Percentiles rank a stretch among this genome's conserved stretches.
Evolutionary conservation across 2,888 invertebrate genomes (phyloP).

Genomic region (Carcina quercana): DNA sequence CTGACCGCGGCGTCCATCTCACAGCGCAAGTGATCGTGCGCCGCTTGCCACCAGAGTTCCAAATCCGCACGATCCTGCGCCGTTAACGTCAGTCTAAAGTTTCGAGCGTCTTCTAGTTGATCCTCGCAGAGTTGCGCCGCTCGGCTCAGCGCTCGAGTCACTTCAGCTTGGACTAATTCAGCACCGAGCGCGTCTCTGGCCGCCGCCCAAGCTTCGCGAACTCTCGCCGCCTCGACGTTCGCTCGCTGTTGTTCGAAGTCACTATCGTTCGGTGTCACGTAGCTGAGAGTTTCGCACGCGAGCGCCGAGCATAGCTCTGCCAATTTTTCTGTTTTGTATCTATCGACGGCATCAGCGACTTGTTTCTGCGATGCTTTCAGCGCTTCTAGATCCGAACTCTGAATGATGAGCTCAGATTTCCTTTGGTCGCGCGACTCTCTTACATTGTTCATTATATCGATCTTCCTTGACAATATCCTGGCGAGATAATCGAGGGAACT

Average conservation of each 20-base stretch:
- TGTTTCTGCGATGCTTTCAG: slow-evolving; percentile 74
- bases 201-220: slow-evolving; percentile 83
- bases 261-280: slow-evolving; percentile 61
- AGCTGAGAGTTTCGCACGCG: slow-evolving; percentile 80
- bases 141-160: slow-evolving; percentile 81
- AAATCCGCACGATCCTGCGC: slow-evolving; percentile 80
- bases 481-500: slow-evolving; percentile 81
- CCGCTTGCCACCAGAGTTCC: slow-evolving; percentile 84
- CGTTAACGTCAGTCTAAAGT: slow-evolving; percentile 76
- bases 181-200: slow-evolving; percentile 84
- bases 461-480: slow-evolving; percentile 82
- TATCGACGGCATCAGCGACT: slow-evolving; percentile 74
- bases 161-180: slow-evolving; percentile 85
- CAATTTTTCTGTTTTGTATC: slow-evolving; percentile 80
- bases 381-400: slow-evolving; percentile 67
- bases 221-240: slow-evolving; percentile 76
- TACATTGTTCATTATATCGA: slow-evolving; percentile 58
- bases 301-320: slow-evolving; percentile 81
- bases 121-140: slow-evolving; percentile 81
- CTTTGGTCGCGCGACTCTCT: slow-evolving; percentile 35
- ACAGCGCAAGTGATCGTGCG: slow-evolving; percentile 79
- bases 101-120: slow-evolving; percentile 69
- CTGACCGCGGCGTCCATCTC: slow-evolving; percentile 83
- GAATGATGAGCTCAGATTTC: slow-evolving; percentile 47
- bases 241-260: slow-evolving; percentile 51